phyloP scores from a whole-genome alignment of 2,797 vertebrate species.

The Tapera naevia region DNA sequence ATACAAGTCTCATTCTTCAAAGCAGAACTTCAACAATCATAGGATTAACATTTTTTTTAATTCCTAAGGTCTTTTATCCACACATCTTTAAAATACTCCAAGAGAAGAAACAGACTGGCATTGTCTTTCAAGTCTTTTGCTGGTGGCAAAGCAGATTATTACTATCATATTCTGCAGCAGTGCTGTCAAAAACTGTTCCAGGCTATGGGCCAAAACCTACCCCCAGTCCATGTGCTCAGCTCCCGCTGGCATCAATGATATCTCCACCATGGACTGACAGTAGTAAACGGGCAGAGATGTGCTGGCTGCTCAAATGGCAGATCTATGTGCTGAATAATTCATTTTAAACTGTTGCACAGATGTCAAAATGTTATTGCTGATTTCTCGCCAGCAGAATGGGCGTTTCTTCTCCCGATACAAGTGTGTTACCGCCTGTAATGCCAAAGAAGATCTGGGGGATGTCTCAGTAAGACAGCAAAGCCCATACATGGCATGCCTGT shows the following conservation, averaged over 20 bases:
- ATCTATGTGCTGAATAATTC: constrained; percentile 68
- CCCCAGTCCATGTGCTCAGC: constrained; percentile 54
- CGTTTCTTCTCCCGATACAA: neutral
- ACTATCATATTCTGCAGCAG: constrained; percentile 51
- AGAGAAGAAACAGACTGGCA: neutral
- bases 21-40: neutral
- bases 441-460: neutral
- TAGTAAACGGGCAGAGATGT: constrained; percentile 60
- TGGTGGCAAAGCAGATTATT: constrained; percentile 40
- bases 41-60: neutral
- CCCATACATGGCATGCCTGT: neutral
- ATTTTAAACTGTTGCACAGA: constrained; percentile 72
- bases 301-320: constrained; percentile 58
- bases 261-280: constrained; percentile 32
- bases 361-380: constrained; percentile 67
- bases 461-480: constrained; percentile 10
- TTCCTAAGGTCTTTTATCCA: neutral
- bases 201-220: constrained; percentile 60
- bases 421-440: neutral
- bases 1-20: neutral
- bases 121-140: neutral
- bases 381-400: constrained; percentile 55
- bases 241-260: constrained; percentile 50
- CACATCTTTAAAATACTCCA: neutral
- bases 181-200: constrained; percentile 59